phyloP scores from a whole-genome alignment of 2,888 invertebrate genomes.

The Drosophila anomalata region DNA sequence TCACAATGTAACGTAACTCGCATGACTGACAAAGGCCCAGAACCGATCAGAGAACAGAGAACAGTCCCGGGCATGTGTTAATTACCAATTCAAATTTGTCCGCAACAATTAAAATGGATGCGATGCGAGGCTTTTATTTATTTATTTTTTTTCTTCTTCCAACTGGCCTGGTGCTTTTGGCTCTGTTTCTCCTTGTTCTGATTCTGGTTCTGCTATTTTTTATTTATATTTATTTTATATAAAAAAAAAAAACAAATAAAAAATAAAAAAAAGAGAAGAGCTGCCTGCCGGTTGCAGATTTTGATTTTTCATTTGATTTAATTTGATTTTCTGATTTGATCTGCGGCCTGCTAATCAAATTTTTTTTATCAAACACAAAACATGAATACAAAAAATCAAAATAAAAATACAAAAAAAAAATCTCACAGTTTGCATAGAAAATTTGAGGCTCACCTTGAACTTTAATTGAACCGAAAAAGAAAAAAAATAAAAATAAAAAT shows the following conservation, averaged over 20 bases:
- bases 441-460: constrained; percentile 49
- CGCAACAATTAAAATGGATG: constrained; percentile 66
- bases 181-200: neutral
- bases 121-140: constrained; percentile 26
- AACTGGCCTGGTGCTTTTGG: too few relatives aligned
- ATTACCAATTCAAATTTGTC: constrained; percentile 74
- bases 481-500: neutral
- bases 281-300: neutral
- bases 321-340: constrained; percentile 21
- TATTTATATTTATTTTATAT: neutral
- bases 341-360: constrained; percentile 33
- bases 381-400: neutral
- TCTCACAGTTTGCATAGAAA: constrained; percentile 50
- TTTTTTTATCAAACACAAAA: neutral
- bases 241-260: too few relatives aligned
- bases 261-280: neutral
- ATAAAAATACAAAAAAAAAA: constrained; percentile 6
- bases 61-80: constrained; percentile 58
- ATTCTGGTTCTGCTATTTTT: neutral
- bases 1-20: constrained; percentile 28
- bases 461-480: constrained; percentile 40
- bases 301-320: constrained; percentile 2
- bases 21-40: constrained; percentile 16
- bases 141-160: constrained; percentile 3
- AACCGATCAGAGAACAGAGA: too few relatives aligned